Conservation (phyloP, 2,113 vertebrate species). For the Garra rufa region DNA sequence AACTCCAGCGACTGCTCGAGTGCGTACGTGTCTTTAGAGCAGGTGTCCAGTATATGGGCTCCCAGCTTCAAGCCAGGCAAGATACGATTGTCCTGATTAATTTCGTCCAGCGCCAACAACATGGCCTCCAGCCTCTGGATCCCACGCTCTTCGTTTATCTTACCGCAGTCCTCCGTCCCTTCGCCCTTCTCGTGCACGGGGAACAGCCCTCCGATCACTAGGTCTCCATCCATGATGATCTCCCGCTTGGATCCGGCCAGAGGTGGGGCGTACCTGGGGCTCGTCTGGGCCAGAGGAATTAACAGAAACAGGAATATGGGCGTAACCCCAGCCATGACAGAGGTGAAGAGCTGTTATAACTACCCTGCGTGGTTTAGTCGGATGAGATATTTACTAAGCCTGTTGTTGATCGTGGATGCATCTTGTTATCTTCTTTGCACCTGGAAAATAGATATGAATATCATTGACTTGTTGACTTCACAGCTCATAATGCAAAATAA, state of each 20-base stretch:
- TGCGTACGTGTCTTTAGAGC: slow-evolving; percentile 97
- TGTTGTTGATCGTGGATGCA: not conserved
- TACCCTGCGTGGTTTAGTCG: slow-evolving; percentile 8
- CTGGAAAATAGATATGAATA: slow-evolving; percentile 26
- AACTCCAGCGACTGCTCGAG: slow-evolving; percentile 97
- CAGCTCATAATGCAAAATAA: not conserved
- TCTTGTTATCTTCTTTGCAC: slow-evolving; percentile 12
- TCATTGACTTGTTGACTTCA: not conserved
- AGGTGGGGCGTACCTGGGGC: slow-evolving; percentile 69
- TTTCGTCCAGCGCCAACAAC: slow-evolving; percentile 94
- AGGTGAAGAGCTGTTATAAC: slow-evolving; percentile 2
- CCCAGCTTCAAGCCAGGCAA: slow-evolving; percentile 91
- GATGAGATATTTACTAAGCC: not conserved
- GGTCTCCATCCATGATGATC: slow-evolving; percentile 96
- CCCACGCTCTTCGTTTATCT: slow-evolving; percentile 93
- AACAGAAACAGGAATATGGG: slow-evolving; percentile 64
- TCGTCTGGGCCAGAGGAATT: slow-evolving; percentile 68
- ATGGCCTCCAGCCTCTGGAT: slow-evolving; percentile 98
- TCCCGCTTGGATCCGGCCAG: slow-evolving; percentile 81
- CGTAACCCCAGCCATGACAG: slow-evolving; percentile 62
- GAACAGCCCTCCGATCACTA: slow-evolving; percentile 95
- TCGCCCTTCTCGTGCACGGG: slow-evolving; percentile 96
- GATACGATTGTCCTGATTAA: slow-evolving; percentile 87
- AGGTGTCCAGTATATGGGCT: slow-evolving; percentile 95
- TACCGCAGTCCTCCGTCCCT: slow-evolving; percentile 91